phyloP scores from a whole-genome alignment of 2,113 vertebrate genomes.

The Procavia capensis region DNA sequence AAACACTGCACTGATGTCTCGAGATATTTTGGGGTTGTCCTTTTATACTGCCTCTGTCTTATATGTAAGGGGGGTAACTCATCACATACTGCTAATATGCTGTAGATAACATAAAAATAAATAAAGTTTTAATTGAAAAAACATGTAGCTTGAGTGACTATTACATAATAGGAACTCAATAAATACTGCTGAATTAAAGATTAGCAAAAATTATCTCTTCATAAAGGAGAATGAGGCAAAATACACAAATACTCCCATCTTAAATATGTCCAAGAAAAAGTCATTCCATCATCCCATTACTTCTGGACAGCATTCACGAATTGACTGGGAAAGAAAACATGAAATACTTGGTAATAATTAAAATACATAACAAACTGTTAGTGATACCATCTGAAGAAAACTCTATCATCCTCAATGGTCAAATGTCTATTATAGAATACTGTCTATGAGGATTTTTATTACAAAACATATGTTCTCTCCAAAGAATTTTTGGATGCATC shows the following conservation, averaged over 20 bases:
- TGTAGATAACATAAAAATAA: neutral
- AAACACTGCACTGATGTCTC: neutral
- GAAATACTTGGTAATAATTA: neutral
- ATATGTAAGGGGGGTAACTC: neutral
- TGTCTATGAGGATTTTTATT: neutral
- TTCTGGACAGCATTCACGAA: neutral
- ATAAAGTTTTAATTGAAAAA: neutral
- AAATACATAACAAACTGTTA: neutral
- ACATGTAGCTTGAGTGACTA: neutral
- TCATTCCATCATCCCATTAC: neutral
- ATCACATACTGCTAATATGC: neutral
- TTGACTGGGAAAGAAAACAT: slow-evolving; percentile 6
- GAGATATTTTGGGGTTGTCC: neutral
- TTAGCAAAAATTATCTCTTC: neutral
- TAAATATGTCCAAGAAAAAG: slow-evolving; percentile 26
- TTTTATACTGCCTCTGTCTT: neutral
- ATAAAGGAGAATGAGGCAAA: neutral
- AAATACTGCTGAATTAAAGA: neutral
- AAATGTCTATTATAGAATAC: neutral
- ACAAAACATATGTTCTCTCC: neutral
- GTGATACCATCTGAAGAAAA: slow-evolving; percentile 32
- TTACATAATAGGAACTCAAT: neutral
- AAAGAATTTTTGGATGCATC: neutral
- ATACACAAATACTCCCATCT: neutral
- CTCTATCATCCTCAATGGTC: neutral